Conservation (phyloP, 1,140 invertebrate species). For the Drosophila virilis region DNA sequence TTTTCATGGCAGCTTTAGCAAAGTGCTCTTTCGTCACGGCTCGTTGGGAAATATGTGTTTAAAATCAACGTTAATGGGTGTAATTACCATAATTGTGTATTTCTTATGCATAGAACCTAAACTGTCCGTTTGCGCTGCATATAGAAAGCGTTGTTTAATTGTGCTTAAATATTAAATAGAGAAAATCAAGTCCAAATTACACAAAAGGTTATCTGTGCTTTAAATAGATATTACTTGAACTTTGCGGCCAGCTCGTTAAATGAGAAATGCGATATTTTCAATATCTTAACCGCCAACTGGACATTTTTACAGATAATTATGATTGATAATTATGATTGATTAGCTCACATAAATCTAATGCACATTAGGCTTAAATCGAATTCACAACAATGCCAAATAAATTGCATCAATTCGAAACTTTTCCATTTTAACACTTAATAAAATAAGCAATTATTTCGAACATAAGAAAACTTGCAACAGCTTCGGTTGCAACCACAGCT, state of each 20-base stretch:
- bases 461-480: slow-evolving; percentile 13
- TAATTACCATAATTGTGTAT: slow-evolving; percentile 65
- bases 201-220: not conserved
- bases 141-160: slow-evolving; percentile 27
- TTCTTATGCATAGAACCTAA: slow-evolving; percentile 11
- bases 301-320: slow-evolving; percentile 4
- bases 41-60: slow-evolving; percentile 54
- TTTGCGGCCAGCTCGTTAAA: not conserved
- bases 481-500: not conserved
- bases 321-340: slow-evolving; percentile 25
- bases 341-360: slow-evolving; percentile 14
- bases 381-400: slow-evolving; percentile 11
- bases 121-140: not conserved
- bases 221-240: not conserved
- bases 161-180: not conserved
- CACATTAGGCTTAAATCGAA: slow-evolving; percentile 5
- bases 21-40: slow-evolving; percentile 57
- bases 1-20: slow-evolving; percentile 58
- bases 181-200: slow-evolving; percentile 9
- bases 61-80: slow-evolving; percentile 55
- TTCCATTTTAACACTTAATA: slow-evolving; percentile 59
- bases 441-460: slow-evolving; percentile 46
- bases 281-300: not conserved
- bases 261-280: not conserved
- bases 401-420: slow-evolving; percentile 35